A percentile compares a stretch with the other conserved stretches of the same genome.
These are phyloP conservation scores for Sebastes jordani DNA, from an alignment of 2,797 vertebrate species.

Conservation along the genomic window DNA sequence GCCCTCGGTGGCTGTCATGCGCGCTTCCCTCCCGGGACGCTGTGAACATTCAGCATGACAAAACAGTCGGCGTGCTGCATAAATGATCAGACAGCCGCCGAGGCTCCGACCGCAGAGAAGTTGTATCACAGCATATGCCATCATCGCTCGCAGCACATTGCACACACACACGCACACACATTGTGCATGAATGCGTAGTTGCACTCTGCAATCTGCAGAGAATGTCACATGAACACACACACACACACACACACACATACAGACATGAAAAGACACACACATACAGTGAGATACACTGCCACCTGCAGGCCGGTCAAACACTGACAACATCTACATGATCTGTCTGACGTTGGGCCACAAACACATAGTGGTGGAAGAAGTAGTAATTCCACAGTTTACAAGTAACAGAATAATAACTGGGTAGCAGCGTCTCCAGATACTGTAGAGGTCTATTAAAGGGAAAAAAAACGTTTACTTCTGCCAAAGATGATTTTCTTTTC, in stretches of 20 bases:
- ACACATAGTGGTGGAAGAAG: background rate
- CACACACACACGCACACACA: slow-evolving; percentile 2
- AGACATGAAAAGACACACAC: background rate
- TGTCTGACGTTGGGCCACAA: background rate
- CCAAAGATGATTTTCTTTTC: too few species aligned
- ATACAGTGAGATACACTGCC: slow-evolving; percentile 32
- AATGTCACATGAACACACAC: background rate
- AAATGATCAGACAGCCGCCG: slow-evolving; percentile 41
- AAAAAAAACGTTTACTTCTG: too few species aligned
- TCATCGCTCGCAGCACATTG: background rate
- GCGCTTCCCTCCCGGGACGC: slow-evolving; percentile 38
- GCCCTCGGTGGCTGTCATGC: slow-evolving; percentile 31
- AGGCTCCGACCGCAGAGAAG: slow-evolving; percentile 3
- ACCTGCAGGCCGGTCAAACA: slow-evolving; percentile 38
- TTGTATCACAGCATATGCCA: slow-evolving; percentile 13
- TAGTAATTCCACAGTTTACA: too few species aligned
- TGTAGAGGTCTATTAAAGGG: too few species aligned
- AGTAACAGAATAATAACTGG: too few species aligned
- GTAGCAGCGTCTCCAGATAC: too few species aligned
- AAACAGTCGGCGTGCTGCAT: slow-evolving; percentile 49
- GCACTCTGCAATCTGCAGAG: background rate
- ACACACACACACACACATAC: background rate
- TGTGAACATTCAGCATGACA: slow-evolving; percentile 47
- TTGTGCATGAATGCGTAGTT: background rate
- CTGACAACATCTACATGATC: background rate